These are phyloP conservation scores for Brachionus calyciflorus DNA, from an alignment of 1,140 invertebrate genomes.

Conservation along the genomic window DNA sequence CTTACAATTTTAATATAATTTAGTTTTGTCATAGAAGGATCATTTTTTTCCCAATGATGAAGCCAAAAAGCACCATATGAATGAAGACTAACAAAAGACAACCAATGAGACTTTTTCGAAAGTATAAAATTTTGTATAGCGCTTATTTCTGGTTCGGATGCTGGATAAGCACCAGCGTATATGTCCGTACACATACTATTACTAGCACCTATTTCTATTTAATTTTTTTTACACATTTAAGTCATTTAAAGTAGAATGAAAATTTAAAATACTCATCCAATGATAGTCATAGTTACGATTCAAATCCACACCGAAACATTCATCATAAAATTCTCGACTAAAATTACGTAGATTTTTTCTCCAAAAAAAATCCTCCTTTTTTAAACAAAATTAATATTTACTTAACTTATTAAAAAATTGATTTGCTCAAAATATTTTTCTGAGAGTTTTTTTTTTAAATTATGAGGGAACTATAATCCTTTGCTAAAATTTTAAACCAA, in stretches of 20 bases:
- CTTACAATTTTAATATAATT: conserved; percentile 28
- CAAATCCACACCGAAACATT: conserved; percentile 47
- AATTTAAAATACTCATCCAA: conserved; percentile 47
- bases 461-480: too few relatives aligned
- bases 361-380: neutral
- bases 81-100: conserved; percentile 16
- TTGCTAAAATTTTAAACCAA: too few relatives aligned
- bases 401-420: neutral
- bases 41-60: conserved; percentile 23
- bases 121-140: conserved; percentile 27
- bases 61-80: conserved; percentile 35
- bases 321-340: too few relatives aligned
- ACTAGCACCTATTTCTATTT: neutral
- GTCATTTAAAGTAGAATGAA: too few relatives aligned
- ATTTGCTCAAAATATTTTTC: too few relatives aligned
- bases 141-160: neutral
- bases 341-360: neutral
- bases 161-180: neutral
- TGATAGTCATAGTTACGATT: conserved; percentile 44
- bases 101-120: conserved; percentile 1
- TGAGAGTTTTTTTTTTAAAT: too few relatives aligned
- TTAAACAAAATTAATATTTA: neutral
- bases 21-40: neutral
- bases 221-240: too few relatives aligned
- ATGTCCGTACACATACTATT: neutral